A percentile compares a stretch with the other conserved stretches of the same genome.
Conservation (phyloP, 2,113 vertebrate genomes). For the Thunnus maccoyii region DNA sequence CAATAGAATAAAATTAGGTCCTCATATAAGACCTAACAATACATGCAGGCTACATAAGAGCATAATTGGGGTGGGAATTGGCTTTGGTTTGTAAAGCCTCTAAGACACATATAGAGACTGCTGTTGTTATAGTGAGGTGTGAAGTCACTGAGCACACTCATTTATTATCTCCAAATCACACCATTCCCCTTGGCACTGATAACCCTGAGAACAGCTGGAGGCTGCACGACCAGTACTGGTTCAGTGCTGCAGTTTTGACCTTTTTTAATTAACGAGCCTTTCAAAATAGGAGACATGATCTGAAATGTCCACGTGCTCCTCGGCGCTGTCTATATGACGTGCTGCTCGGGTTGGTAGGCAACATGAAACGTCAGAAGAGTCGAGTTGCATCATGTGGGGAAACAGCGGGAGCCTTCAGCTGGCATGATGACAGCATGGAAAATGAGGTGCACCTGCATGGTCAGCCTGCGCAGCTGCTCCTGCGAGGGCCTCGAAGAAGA, state of each 20-base stretch:
- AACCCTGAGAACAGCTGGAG: slow-evolving; percentile 33
- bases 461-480: slow-evolving; percentile 68
- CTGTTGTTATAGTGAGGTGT: slow-evolving; percentile 22
- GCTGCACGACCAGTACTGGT: slow-evolving; percentile 7
- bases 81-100: slow-evolving; percentile 31
- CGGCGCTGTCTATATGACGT: not conserved
- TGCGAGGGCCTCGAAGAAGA: slow-evolving; percentile 44
- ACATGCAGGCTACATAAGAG: slow-evolving; percentile 9
- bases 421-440: slow-evolving; percentile 56
- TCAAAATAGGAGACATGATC: slow-evolving; percentile 43
- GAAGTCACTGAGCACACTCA: slow-evolving; percentile 39
- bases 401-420: slow-evolving; percentile 42
- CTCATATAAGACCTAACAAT: too few species aligned
- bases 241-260: slow-evolving; percentile 22
- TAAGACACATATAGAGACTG: slow-evolving; percentile 13
- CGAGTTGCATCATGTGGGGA: slow-evolving; percentile 39
- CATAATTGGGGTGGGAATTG: slow-evolving; percentile 41
- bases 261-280: slow-evolving; percentile 33
- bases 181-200: slow-evolving; percentile 3
- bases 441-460: slow-evolving; percentile 67
- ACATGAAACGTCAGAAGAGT: slow-evolving; percentile 40
- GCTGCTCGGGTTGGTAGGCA: slow-evolving; percentile 2
- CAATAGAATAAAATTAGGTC: too few species aligned
- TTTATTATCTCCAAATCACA: slow-evolving; percentile 51
- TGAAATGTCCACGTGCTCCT: not conserved